These are phyloP conservation scores for Parnassius smintheus DNA, from an alignment of 2,888 invertebrate genomes.

Conservation along the genomic window DNA sequence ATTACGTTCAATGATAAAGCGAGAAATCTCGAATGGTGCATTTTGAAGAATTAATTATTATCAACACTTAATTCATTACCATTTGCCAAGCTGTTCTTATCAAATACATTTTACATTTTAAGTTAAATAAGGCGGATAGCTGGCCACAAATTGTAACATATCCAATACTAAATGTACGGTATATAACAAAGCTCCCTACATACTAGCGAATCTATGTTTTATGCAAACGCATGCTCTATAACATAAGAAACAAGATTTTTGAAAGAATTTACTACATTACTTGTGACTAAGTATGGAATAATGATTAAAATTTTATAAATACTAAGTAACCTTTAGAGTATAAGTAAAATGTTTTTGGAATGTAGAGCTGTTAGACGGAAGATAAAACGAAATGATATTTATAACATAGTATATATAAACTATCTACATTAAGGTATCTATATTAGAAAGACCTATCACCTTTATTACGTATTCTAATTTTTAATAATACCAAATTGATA, in stretches of 20 bases:
- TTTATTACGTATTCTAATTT: not conserved
- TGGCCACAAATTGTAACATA: slow-evolving; percentile 2
- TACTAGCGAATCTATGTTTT: slow-evolving; percentile 11
- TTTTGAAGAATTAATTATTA: not conserved
- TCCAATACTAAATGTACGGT: slow-evolving; percentile 1
- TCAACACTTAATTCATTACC: slow-evolving; percentile 2
- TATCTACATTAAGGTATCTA: slow-evolving; percentile 11
- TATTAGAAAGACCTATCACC: slow-evolving; percentile 16
- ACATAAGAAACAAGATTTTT: not conserved
- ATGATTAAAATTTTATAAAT: slow-evolving; percentile 4
- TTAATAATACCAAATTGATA: slow-evolving; percentile 6
- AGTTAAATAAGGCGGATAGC: not conserved
- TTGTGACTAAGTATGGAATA: slow-evolving; percentile 21
- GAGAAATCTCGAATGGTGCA: slow-evolving; percentile 11
- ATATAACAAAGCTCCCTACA: slow-evolving; percentile 11
- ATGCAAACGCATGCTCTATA: not conserved
- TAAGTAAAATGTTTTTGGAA: slow-evolving; percentile 27
- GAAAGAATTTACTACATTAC: not conserved
- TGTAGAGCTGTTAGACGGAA: slow-evolving; percentile 27
- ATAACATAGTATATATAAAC: slow-evolving; percentile 1
- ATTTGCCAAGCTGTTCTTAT: not conserved
- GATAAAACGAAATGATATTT: slow-evolving; percentile 13
- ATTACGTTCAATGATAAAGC: slow-evolving; percentile 13
- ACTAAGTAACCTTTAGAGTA: slow-evolving; percentile 6
- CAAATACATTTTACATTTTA: not conserved